phyloP scores from a whole-genome alignment of 2,888 invertebrate genomes.

The Tetrapedia diversipes region DNA sequence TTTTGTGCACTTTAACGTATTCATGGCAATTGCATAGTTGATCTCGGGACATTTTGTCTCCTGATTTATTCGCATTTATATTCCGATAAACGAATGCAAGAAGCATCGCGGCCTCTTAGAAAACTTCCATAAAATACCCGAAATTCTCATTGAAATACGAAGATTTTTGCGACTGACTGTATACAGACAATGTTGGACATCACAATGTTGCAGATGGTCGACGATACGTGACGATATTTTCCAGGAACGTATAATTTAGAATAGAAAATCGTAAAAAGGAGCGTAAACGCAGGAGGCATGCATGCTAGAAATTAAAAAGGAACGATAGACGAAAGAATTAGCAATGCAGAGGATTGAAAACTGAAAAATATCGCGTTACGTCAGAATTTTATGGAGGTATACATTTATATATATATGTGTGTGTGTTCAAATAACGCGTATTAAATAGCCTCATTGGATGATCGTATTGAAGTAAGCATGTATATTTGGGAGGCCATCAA shows the following conservation, averaged over 20 bases:
- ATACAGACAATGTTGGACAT: too few species aligned
- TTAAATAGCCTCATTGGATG: background rate
- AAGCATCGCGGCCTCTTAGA: too few species aligned
- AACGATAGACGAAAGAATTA: background rate
- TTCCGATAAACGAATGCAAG: too few species aligned
- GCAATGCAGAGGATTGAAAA: background rate
- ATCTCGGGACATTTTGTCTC: too few species aligned
- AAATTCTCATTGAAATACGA: too few species aligned
- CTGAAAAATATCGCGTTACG: slow-evolving; percentile 20
- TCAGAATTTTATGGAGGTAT: background rate
- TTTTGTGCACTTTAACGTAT: too few species aligned
- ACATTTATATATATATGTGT: background rate
- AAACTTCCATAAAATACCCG: too few species aligned
- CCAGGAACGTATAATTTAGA: too few species aligned
- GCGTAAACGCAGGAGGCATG: background rate
- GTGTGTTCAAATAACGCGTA: background rate
- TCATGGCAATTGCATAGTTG: too few species aligned
- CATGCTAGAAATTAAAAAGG: background rate
- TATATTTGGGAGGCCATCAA: slow-evolving; percentile 5
- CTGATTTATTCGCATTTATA: too few species aligned
- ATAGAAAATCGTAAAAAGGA: background rate
- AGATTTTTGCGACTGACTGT: too few species aligned
- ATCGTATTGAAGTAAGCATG: slow-evolving; percentile 15
- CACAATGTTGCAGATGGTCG: too few species aligned
- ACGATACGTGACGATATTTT: background rate